phyloP scores from a whole-genome alignment of 2,888 invertebrate genomes.

The Apocheima hispidaria region DNA sequence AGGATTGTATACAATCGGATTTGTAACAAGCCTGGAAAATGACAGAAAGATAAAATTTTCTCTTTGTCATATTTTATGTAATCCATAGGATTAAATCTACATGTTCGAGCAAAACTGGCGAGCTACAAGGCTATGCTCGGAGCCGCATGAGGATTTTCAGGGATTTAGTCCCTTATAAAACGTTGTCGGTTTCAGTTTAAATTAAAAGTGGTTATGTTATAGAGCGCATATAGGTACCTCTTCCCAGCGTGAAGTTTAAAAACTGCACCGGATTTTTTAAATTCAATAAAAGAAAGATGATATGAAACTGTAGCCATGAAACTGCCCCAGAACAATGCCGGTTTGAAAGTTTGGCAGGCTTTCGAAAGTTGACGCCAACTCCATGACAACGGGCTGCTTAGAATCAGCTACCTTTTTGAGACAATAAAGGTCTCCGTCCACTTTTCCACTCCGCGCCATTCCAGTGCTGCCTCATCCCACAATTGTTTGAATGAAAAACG shows the following conservation, averaged over 20 bases:
- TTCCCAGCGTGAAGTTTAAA: conserved; percentile 36
- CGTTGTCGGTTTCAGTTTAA: conserved; percentile 53
- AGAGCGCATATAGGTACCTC: conserved; percentile 17
- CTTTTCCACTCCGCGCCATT: too few relatives aligned
- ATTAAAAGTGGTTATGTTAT: conserved; percentile 44
- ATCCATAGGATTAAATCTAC: conserved; percentile 66
- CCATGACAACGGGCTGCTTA: neutral
- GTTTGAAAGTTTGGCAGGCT: conserved; percentile 22
- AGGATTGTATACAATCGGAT: conserved; percentile 3
- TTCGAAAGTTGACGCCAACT: conserved; percentile 18
- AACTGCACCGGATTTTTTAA: conserved; percentile 25
- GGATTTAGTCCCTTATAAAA: conserved; percentile 66
- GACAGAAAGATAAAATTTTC: conserved; percentile 42
- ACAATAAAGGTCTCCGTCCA: too few relatives aligned
- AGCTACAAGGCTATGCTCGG: conserved; percentile 67
- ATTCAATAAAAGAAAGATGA: conserved; percentile 19
- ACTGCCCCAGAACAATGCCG: conserved; percentile 24
- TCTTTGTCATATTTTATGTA: conserved; percentile 58
- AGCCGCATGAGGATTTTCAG: conserved; percentile 71
- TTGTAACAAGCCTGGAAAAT: conserved; percentile 22
- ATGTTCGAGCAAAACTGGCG: conserved; percentile 65
- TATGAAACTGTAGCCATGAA: conserved; percentile 17
- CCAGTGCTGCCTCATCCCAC: too few relatives aligned
- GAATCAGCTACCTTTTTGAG: neutral
- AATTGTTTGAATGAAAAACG: too few relatives aligned